A percentile compares a stretch with the other conserved stretches of the same genome.
These are phyloP conservation scores for Aldrovandia affinis DNA, from an alignment of 2,797 vertebrate genomes.

Conservation along the genomic window DNA sequence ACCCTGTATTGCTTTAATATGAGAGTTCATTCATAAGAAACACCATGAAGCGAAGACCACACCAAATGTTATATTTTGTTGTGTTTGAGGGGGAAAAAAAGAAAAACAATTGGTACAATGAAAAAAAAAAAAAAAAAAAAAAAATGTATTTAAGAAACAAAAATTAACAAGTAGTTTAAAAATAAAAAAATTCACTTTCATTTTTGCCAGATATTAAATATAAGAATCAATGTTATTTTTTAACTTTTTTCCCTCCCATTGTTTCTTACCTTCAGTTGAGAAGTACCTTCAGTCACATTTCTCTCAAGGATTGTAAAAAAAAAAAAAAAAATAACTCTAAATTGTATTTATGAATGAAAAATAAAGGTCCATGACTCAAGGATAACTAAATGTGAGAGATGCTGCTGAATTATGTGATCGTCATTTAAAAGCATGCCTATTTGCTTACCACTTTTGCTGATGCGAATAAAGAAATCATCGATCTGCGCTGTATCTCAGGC, in stretches of 20 bases:
- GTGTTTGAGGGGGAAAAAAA: slow-evolving; percentile 47
- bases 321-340: slow-evolving; percentile 44
- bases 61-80: slow-evolving; percentile 54
- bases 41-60: slow-evolving; percentile 62
- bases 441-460: slow-evolving; percentile 71
- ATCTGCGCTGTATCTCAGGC: slow-evolving; percentile 28
- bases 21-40: slow-evolving; percentile 63
- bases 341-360: slow-evolving; percentile 58
- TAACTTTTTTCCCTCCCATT: slow-evolving; percentile 42
- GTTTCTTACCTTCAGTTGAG: slow-evolving; percentile 46
- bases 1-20: slow-evolving; percentile 59
- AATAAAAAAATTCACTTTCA: slow-evolving; percentile 49
- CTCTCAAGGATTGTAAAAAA: slow-evolving; percentile 42
- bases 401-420: slow-evolving; percentile 58
- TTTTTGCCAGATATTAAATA: slow-evolving; percentile 48
- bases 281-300: slow-evolving; percentile 39
- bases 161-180: slow-evolving; percentile 45
- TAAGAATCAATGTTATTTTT: slow-evolving; percentile 49
- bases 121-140: slow-evolving; percentile 50
- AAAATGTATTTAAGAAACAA: slow-evolving; percentile 52
- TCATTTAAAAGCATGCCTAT: slow-evolving; percentile 72
- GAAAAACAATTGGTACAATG: slow-evolving; percentile 25
- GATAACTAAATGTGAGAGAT: slow-evolving; percentile 54
- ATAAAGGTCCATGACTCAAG: slow-evolving; percentile 47
- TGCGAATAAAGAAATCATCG: slow-evolving; percentile 77